A percentile compares a stretch with the other conserved stretches of the same genome.
These are phyloP conservation scores for Matsumyia berberina DNA, from an alignment of 2,888 invertebrate species.

Conservation along the genomic window DNA sequence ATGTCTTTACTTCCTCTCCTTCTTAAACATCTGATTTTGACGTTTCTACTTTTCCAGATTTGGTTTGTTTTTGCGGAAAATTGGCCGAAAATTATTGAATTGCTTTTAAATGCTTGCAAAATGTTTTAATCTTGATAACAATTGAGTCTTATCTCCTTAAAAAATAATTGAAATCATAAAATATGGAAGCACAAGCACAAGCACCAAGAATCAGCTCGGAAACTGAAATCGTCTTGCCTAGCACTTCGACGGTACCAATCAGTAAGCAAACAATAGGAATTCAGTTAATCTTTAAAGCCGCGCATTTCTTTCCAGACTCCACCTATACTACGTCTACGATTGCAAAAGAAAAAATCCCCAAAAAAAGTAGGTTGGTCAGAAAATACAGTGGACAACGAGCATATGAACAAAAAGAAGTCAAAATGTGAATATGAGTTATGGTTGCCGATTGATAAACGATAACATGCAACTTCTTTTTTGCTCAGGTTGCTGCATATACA, in stretches of 20 bases:
- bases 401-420: conserved; percentile 97
- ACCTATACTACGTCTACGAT: conserved; percentile 87
- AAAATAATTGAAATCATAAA: not conserved
- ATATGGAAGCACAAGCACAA: conserved; percentile 17
- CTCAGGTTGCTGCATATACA: conserved; percentile 96
- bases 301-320: conserved; percentile 76
- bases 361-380: conserved; percentile 96
- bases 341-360: conserved; percentile 88
- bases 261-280: too few relatives aligned
- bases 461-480: conserved; percentile 27
- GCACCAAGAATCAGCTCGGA: not conserved
- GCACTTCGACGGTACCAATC: conserved; percentile 27
- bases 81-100: not conserved
- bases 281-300: not conserved
- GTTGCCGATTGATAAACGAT: not conserved
- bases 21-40: not conserved
- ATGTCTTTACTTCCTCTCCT: too few relatives aligned
- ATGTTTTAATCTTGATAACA: not conserved
- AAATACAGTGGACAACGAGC: conserved; percentile 97
- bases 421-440: conserved; percentile 89
- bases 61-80: not conserved
- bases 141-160: not conserved
- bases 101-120: not conserved
- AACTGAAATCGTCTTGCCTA: conserved; percentile 11
- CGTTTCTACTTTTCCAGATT: not conserved